These are phyloP conservation scores for Catharus fuscescens DNA, from an alignment of 2,113 vertebrate genomes.

Conservation along the genomic window DNA sequence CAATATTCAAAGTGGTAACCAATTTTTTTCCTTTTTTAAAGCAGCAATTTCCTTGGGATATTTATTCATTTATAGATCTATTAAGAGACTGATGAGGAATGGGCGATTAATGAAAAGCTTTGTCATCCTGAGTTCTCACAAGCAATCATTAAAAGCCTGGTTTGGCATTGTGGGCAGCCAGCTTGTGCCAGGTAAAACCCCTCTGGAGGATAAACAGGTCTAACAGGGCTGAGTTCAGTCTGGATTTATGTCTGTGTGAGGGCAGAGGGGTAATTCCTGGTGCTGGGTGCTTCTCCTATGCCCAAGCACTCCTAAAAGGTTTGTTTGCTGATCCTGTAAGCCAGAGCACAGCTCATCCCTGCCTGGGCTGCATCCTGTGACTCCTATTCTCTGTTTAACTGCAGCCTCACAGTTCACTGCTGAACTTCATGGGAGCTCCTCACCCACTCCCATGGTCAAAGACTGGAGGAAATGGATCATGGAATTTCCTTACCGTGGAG, in stretches of 20 bases:
- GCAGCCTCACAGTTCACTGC: not conserved
- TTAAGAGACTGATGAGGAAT: slow-evolving; percentile 41
- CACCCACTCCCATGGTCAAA: not conserved
- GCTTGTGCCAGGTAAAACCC: not conserved
- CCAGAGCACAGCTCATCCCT: not conserved
- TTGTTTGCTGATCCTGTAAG: not conserved
- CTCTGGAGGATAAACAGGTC: slow-evolving; percentile 38
- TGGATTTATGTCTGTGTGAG: not conserved
- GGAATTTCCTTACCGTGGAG: not conserved
- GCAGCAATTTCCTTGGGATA: slow-evolving; percentile 40
- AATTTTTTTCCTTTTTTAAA: slow-evolving; percentile 48
- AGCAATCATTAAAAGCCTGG: slow-evolving; percentile 35
- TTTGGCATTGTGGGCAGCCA: slow-evolving; percentile 23
- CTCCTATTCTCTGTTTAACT: slow-evolving; percentile 29
- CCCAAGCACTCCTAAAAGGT: not conserved
- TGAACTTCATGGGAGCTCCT: not conserved
- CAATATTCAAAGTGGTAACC: slow-evolving; percentile 39
- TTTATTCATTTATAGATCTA: slow-evolving; percentile 57
- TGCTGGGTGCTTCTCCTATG: not conserved
- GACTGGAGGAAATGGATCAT: not conserved
- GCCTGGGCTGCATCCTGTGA: not conserved
- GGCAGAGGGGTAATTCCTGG: not conserved
- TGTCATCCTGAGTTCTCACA: not conserved
- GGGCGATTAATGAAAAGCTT: slow-evolving; percentile 33
- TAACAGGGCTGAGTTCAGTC: not conserved